Evolutionary conservation across 2,113 vertebrate genomes (phyloP), one percentile per base, ranked within the genome.

Genomic region (Callaeas wilsoni): DNA sequence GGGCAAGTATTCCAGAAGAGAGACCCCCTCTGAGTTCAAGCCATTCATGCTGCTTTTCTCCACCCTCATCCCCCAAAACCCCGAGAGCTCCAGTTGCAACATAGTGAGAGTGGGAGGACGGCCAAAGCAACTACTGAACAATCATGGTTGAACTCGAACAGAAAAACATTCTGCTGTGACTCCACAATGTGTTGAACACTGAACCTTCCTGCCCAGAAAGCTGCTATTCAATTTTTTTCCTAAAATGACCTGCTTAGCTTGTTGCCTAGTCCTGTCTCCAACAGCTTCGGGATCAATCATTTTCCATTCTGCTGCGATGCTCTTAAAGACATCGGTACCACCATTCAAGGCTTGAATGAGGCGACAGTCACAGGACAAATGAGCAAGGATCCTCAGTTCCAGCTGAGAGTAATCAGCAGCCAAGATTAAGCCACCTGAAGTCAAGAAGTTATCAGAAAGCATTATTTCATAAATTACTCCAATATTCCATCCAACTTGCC

Each of bases 371-470:
- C 95, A 65, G 77, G 99, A 99, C 53, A 99, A 98, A 92, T 99
- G 99, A 96, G 99, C 99, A 95, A 99, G 97, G 89, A 99, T 98
- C 78, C 99, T 98, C 94, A 99, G 92, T 95, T 99, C 99, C 74
- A 99, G 97, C 96, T 99, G 99, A 90, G 99, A 99, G 85, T 99
- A 99, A 98, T 99, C 99, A 12, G 98, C 99, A 93, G 99, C 99
- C 96, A 99, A 91, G 81, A 99, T 99, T 79, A 99, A 97, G 30
- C 99, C 99, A 81, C 99, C 99, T 99, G 79, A 84, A 91, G 53
- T 4, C 91, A 84, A 74, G 18, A 74, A 47, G 68, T 63, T 22
- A 88, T 44, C 50, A 65, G 25, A 78, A 78, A 65, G 50, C n/a
- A 60, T 67, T 80, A 83, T 64, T 78, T 68, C 22, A 60, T 37